Base-by-base conservation (phyloP, 2,113 vertebrate genomes). In the Reinhardtius hippoglossoides region DNA sequence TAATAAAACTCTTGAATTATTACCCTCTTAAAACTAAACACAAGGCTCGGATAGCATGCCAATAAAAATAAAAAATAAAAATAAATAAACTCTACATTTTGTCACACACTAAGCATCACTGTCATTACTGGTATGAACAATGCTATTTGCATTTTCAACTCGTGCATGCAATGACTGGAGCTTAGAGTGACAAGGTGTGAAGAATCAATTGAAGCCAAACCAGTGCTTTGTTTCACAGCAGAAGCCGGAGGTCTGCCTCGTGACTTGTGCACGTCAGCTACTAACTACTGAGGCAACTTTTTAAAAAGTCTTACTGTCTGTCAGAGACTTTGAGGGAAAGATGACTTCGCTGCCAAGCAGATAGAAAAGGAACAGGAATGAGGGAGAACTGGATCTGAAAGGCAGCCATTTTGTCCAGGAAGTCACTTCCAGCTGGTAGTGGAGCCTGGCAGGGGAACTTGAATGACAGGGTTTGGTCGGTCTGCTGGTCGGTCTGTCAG, bases 141-240 rank as follows among this genome's bases (percentile, higher is more conserved):
- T 88, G 91, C 86, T 79, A 62, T 80, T 23, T 69, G 91, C 88
- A 90, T 92, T 92, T 91, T 91, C 90, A 89, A 80, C 86, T 84
- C 87, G 68, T 82, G 83, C 88, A 85, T 76, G 87, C 83, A 90
- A 92, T 91, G 90, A 90, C 83, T 59, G 48, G 20, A 79, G 84
- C 87, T 88, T 84, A 87, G 87, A 54, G 77, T 54, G 46, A 50
- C 76, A 87, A 81, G 74, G 88, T 72, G 83, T 85, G 63, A 46
- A 44, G 56, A 77, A 78, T 69, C 48, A 74, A 83, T 18, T 54
- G 60, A 73, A 81, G 74, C 35, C 21, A 37, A 85, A 78, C 71
- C 23, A 1, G 56, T 78, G 82, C 50, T 69, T 80, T 74, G 63
- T 48, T 67, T 83, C 67, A 81, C 61, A 80, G 79, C 82, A 68